Evolutionary conservation across 2,888 invertebrate species (phyloP), one percentile per base, ranked within the genome.

Genomic region (Chalcosyrphus nemorum): DNA sequence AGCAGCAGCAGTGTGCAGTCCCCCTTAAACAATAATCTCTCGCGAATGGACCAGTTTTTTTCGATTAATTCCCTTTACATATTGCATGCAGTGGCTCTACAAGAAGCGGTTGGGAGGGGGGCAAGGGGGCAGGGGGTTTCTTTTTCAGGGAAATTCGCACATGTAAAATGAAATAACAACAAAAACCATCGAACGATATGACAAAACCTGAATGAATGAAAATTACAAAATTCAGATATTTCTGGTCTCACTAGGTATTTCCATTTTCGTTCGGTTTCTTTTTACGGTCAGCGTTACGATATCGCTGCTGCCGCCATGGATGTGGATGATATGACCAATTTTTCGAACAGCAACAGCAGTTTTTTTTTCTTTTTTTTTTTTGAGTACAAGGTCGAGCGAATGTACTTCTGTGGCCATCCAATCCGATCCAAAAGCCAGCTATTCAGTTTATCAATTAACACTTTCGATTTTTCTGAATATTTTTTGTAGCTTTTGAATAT

Each of bases 311-410:
- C 4, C 24, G 2, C n/a, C n/a, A n/a, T n/a, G n/a, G n/a, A 24
- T 24, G 54, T 32, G 78, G 66, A 77, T 78, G 82, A 82, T 78
- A 78, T 78, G 82, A 74, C 78, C 82, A 82, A 81, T 65, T 71
- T 76, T 65, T 77, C 47, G 54, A 61, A n/a, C 54, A 50, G 38
- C 17, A 29, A 29, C 43, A 5, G 21, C 7, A 35, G 15, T 17
- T 17, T 45, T 70, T 17, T 41, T 57, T 66, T 75, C 47, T 81
- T 65, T 63, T 57, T 52, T 50, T 65, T 81, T 63, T 63, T 82
- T 68, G 82, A 56, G 82, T 82, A 82, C 82, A 82, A 82, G 82
- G 82, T 82, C 82, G 82, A 82, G 78, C 82, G 82, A 82, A 78
- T 77, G 77, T 78, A 82, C 82, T 82, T 77, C 77, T 54, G 54